Percentiles rank a stretch among this genome's conserved stretches.
phyloP scores from a whole-genome alignment of 1,140 invertebrate species.

The Drosophila jambulina region DNA sequence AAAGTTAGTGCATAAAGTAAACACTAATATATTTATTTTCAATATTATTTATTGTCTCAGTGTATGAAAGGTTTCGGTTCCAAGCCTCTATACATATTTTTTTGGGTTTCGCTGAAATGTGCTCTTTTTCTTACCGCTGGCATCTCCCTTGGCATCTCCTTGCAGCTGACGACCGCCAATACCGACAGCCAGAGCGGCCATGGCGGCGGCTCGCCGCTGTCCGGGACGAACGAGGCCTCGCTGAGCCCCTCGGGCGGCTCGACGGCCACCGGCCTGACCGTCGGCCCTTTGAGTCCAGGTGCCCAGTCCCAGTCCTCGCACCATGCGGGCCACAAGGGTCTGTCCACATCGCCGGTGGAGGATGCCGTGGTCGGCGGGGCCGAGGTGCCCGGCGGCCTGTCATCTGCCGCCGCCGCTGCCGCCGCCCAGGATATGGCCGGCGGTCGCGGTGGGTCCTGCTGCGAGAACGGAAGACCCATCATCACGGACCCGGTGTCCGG shows the following conservation, averaged over 20 bases:
- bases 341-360: constrained; percentile 42
- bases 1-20: not conserved
- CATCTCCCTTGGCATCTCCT: constrained; percentile 51
- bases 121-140: constrained; percentile 38
- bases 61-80: constrained; percentile 13
- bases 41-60: not conserved
- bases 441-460: constrained; percentile 89
- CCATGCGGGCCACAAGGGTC: constrained; percentile 57
- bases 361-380: constrained; percentile 85
- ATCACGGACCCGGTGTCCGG: constrained; percentile 97
- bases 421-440: constrained; percentile 39
- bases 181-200: constrained; percentile 71
- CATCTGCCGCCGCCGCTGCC: constrained; percentile 25
- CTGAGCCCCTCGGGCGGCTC: constrained; percentile 88
- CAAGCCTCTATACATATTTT: not conserved
- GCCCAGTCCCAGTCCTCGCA: constrained; percentile 89
- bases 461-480: constrained; percentile 96
- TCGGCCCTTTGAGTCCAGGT: constrained; percentile 90
- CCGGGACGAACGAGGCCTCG: constrained; percentile 87
- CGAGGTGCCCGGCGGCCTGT: constrained; percentile 82
- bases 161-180: constrained; percentile 62
- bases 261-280: constrained; percentile 86
- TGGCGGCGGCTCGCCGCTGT: constrained; percentile 84
- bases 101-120: constrained; percentile 45
- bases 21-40: not conserved